Base-by-base conservation (phyloP, 2,888 invertebrate species). In the Deilephila porcellus region DNA sequence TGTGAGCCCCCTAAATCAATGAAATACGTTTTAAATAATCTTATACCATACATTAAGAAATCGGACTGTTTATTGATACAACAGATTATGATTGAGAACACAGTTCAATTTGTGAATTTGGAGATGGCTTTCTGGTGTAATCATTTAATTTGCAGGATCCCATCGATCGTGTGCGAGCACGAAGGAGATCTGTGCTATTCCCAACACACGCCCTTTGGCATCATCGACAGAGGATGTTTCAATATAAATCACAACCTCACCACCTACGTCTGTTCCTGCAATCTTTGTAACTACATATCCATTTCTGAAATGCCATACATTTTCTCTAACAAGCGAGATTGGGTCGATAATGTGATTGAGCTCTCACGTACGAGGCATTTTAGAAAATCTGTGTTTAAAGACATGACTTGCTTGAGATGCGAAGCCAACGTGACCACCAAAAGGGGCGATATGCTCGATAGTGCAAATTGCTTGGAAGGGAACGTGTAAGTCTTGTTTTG, bases 201-300 rank as follows among this genome's bases (percentile, higher is more conserved):
- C 11, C 82, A 86, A 81, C 92, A 92, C 75, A 93, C 92, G 37
- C 93, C 93, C 60, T 93, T 93, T 74, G 93, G 93, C 19, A 81
- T 93, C 76, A 82, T 93, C 60, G 88, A 90, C 74, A 88, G 93
- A 75, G 93, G 92, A 77, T 93, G 93, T 79, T 90, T 82, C 79
- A 90, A 90, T 81, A 75, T 86, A 75, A 86, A 90, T 79, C 83
- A 83, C 74, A 90, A 91, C 76, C 77, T 89, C 32, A 86, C 88
- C 70, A 88, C 86, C 63, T 92, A 88, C 80, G 91, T 91, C 64
- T 93, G 93, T 79, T 85, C 90, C 67, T 92, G 93, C 81, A 91
- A 93, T 85, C 86, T 92, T 71, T 93, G 93, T 83, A 93, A 93
- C 84, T 85, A 87, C 80, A 82, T 91, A 81, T 83, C 92, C 70